Percentiles rank a stretch among this genome's conserved stretches.
Evolutionary conservation across 64 coral and sea anemone species (phyloP).

Genomic region (Porites australiensis): DNA sequence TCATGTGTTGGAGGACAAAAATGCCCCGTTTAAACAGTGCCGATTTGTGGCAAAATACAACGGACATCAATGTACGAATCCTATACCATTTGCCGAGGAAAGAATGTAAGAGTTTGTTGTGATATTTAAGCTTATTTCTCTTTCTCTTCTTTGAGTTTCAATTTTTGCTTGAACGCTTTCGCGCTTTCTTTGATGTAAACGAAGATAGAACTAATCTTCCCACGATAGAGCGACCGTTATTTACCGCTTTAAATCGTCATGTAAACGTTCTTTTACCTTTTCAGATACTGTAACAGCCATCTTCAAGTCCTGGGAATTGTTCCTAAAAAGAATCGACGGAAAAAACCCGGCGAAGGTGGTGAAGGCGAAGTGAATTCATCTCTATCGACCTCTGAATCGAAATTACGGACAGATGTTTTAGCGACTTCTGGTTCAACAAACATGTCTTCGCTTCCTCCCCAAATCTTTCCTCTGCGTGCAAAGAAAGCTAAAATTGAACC

Average conservation of each 20-base stretch:
- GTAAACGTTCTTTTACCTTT: conserved; percentile 8
- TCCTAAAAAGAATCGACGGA: conserved; percentile 97
- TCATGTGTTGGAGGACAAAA: conserved; percentile 99
- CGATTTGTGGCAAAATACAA: conserved; percentile 99
- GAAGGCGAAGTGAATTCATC: conserved; percentile 78
- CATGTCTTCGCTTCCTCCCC: conserved; percentile 83
- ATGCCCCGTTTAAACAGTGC: conserved; percentile 99
- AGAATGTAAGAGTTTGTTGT: conserved; percentile 88
- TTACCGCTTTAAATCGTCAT: not conserved
- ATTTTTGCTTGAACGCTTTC: conserved; percentile 20
- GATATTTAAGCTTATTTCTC: conserved; percentile 32
- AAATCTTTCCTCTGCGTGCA: conserved; percentile 61
- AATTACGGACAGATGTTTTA: conserved; percentile 74
- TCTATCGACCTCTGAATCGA: conserved; percentile 66
- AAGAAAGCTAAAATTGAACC: conserved; percentile 78
- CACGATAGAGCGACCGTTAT: not conserved
- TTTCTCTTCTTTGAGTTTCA: not conserved
- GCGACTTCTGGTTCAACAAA: conserved; percentile 64
- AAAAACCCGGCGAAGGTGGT: conserved; percentile 86
- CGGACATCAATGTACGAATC: conserved; percentile 99
- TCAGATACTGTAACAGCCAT: conserved; percentile 99
- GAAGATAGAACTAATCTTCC: not conserved
- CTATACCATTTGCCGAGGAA: conserved; percentile 97
- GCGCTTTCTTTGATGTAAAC: conserved; percentile 1
- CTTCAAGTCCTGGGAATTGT: conserved; percentile 98